Evolutionary conservation across 2,797 vertebrate species (phyloP), one percentile per base, ranked within the genome.

Genomic region (Takifugu rubripes): DNA sequence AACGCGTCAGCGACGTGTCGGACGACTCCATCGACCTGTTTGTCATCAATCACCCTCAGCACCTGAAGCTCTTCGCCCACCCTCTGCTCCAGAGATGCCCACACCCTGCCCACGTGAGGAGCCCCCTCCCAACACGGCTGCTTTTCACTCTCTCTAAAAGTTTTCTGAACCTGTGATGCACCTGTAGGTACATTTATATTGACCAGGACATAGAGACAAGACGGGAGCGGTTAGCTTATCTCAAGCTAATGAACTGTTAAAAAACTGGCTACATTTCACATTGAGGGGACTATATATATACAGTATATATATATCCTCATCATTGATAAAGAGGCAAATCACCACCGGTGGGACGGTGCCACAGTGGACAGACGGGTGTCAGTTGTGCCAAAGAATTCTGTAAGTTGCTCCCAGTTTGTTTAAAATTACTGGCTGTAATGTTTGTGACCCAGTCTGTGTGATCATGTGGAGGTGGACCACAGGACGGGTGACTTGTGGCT

Each of bases 31-130:
- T 93, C 31, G 93, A 95, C 78, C 85, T 96, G 55, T 97, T 95
- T 55, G 91, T 94, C 65, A 93, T 95, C 59, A 98, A 94, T 86
- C 95, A 96, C 79, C 94, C 94, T 52, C 58, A 92, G 31, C 88
- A 96, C 72, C 68, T 93, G 67, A 94, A 93, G 87, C 95, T 94
- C 5, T 73, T 96, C 54, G 88, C 17, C 43, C 94, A 97, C 0
- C 82, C 93, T 16, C 89, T 95, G 27, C 90, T 96, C 44, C 46
- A 84, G 56, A 94, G 89, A 94, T 97, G 56, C 36, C 45, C 31
- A 15, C 27, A 29, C 27, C 27, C 27, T 29, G 9, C 15, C 31
- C 31, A 33, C 10, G 31, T 10, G 31, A 48, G 12, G 17, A 21
- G 25, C 45, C 9, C 5, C 9, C 6, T 21, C n/a, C n/a, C 45